These are phyloP conservation scores for Cricetomys ansorgei DNA, from an alignment of 2,113 vertebrate species.

Conservation along the genomic window DNA sequence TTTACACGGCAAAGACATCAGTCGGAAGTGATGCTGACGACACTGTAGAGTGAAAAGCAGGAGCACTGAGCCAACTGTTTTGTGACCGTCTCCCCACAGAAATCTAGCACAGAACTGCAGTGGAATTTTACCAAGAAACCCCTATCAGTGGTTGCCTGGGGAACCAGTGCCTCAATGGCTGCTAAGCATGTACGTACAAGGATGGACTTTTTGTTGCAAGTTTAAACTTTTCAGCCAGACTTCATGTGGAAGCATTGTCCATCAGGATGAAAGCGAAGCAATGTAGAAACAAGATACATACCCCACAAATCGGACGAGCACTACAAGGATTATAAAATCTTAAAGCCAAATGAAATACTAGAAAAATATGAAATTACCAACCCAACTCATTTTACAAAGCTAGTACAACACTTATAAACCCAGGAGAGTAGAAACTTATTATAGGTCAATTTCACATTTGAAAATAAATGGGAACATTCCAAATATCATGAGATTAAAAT, in stretches of 20 bases:
- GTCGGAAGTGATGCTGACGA: not conserved
- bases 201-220: not conserved
- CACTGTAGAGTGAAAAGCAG: no score
- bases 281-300: constrained; percentile 12
- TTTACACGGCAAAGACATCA: not conserved
- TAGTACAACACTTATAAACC: not conserved
- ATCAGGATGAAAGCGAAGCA: constrained; percentile 29
- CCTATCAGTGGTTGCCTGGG: not conserved
- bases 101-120: not conserved
- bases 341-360: constrained; percentile 21
- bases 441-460: constrained; percentile 33
- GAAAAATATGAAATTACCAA: constrained; percentile 37
- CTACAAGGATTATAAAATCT: not conserved
- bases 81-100: not conserved
- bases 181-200: not conserved
- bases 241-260: not conserved
- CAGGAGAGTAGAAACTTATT: not conserved
- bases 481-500: not conserved
- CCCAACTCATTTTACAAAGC: constrained; percentile 5
- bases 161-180: not conserved
- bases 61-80: not conserved
- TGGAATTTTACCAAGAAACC: not conserved
- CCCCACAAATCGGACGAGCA: not conserved
- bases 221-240: not conserved
- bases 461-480: constrained; percentile 23